These are phyloP conservation scores for Geophilus truncorum DNA, from an alignment of 2,888 invertebrate species.

Conservation along the genomic window DNA sequence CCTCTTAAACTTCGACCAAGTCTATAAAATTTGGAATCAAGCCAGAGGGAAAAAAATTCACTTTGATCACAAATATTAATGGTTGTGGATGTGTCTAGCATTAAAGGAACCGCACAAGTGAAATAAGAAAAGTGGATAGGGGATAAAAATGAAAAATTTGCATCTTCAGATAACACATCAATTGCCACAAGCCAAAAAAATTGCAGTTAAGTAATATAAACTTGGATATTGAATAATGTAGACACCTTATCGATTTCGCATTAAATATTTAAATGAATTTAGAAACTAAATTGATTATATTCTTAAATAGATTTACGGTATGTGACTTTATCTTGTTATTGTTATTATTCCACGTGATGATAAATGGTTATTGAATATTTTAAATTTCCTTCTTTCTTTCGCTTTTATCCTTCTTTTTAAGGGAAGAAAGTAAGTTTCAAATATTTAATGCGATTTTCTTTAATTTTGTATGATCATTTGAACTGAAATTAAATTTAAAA, in stretches of 20 bases:
- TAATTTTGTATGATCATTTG: too few relatives aligned
- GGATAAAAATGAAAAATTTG: slow-evolving; percentile 3
- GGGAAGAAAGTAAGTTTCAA: too few relatives aligned
- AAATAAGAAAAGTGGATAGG: neutral
- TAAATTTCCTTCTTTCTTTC: neutral
- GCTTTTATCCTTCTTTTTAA: too few relatives aligned
- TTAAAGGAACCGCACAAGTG: neutral
- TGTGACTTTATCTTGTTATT: neutral
- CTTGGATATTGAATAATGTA: neutral
- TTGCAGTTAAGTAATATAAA: neutral
- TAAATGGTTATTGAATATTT: neutral
- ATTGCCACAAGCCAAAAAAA: neutral
- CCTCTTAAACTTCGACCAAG: neutral
- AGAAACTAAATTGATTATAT: neutral
- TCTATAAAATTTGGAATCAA: slow-evolving; percentile 3
- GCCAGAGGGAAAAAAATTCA: neutral
- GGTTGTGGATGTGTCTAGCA: neutral
- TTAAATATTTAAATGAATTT: neutral
- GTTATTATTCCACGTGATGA: neutral
- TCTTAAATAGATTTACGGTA: neutral
- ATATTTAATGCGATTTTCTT: too few relatives aligned
- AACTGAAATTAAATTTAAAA: too few relatives aligned
- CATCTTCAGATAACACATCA: neutral
- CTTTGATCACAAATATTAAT: slow-evolving; percentile 21
- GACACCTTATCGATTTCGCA: neutral